Conservation (phyloP, 2,888 invertebrate species). For the Amiota communis region DNA sequence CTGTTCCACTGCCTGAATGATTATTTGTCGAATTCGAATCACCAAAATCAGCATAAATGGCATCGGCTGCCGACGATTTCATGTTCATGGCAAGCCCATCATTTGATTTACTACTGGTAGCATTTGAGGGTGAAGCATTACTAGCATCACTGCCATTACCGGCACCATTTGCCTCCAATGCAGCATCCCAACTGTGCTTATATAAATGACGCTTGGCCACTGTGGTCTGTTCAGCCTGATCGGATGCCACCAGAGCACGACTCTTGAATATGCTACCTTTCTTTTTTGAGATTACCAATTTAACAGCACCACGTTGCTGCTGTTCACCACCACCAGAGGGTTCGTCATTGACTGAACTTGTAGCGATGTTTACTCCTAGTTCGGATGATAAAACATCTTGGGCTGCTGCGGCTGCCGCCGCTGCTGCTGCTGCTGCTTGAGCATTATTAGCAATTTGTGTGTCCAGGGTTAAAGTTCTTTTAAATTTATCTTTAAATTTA, state of each 20-base stretch:
- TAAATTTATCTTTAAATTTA: slow-evolving; percentile 72
- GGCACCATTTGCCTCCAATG: slow-evolving; percentile 74
- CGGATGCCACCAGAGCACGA: slow-evolving; percentile 78
- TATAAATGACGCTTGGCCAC: slow-evolving; percentile 86
- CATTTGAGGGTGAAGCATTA: slow-evolving; percentile 50
- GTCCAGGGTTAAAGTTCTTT: slow-evolving; percentile 69
- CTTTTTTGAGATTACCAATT: slow-evolving; percentile 84
- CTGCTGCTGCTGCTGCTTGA: slow-evolving; percentile 47
- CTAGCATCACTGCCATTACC: slow-evolving; percentile 59
- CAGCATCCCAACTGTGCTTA: slow-evolving; percentile 92
- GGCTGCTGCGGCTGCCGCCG: slow-evolving; percentile 25
- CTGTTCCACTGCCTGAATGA: slow-evolving; percentile 51
- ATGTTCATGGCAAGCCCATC: slow-evolving; percentile 45
- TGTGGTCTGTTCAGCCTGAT: slow-evolving; percentile 73
- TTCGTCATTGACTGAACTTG: slow-evolving; percentile 28
- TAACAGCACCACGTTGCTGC: slow-evolving; percentile 74
- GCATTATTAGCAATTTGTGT: slow-evolving; percentile 57
- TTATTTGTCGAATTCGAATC: slow-evolving; percentile 59
- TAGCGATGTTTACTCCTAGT: slow-evolving; percentile 19
- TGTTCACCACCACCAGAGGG: slow-evolving; percentile 70
- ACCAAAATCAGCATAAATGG: slow-evolving; percentile 66
- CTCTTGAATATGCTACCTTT: slow-evolving; percentile 94
- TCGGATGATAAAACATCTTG: slow-evolving; percentile 29
- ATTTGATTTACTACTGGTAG: slow-evolving; percentile 43
- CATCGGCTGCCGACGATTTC: slow-evolving; percentile 50